Percentiles rank a stretch among this genome's conserved stretches.
Conservation (phyloP, 1,140 invertebrate genomes). For the Wiebesia pumilae region DNA sequence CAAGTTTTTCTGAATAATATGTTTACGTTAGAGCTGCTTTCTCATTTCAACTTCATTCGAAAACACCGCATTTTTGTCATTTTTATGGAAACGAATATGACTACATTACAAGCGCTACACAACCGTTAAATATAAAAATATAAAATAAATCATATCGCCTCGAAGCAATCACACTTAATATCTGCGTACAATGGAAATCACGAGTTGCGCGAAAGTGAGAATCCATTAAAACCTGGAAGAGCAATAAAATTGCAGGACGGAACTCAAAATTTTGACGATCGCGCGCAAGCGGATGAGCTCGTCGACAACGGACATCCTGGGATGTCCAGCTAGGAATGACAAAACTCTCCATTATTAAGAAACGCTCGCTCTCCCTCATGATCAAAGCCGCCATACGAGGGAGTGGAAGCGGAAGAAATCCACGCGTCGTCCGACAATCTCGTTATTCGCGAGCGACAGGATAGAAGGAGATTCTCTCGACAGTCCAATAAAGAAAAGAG, state of each 20-base stretch:
- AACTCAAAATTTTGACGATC: background rate
- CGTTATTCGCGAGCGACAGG: constrained; percentile 62
- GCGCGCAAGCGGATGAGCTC: background rate
- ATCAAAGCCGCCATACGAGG: background rate
- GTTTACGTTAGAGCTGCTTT: no score
- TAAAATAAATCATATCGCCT: background rate
- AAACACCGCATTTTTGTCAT: background rate
- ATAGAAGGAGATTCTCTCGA: constrained; percentile 63
- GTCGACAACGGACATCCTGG: background rate
- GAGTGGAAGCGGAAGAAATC: background rate
- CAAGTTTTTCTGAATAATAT: background rate
- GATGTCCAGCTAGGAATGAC: background rate
- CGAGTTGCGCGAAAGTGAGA: background rate
- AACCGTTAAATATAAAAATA: background rate
- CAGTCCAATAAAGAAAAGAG: constrained; percentile 74
- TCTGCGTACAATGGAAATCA: background rate
- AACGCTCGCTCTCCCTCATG: background rate
- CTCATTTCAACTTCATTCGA: background rate
- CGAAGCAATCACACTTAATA: background rate
- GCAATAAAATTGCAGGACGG: background rate
- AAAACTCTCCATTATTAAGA: constrained; percentile 12
- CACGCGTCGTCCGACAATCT: constrained; percentile 52
- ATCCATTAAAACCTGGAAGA: background rate
- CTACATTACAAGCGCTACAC: background rate
- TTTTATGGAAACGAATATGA: background rate